Percentiles rank a stretch among this genome's conserved stretches.
Conservation (phyloP, 2,797 vertebrate species). For the Psittacula echo region DNA sequence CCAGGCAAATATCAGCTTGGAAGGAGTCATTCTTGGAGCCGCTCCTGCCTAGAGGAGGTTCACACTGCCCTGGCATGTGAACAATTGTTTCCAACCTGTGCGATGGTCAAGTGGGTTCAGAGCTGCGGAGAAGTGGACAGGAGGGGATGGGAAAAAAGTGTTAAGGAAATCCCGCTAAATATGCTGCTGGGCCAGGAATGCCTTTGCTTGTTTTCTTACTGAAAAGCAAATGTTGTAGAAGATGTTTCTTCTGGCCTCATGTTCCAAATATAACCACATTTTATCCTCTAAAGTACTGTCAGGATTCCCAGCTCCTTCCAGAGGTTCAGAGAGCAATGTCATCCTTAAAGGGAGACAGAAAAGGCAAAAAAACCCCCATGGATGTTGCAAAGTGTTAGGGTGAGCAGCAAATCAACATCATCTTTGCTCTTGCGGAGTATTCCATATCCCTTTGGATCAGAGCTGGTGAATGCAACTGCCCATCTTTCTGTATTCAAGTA, state of each 20-base stretch:
- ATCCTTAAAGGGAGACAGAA: background rate
- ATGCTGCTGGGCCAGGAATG: background rate
- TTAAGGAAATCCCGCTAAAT: conserved; percentile 19
- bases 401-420: background rate
- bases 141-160: background rate
- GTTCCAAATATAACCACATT: background rate
- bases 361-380: background rate
- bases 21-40: background rate
- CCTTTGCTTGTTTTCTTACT: background rate
- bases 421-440: background rate
- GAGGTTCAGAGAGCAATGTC: background rate
- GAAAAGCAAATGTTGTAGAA: conserved; percentile 9
- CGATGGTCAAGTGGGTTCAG: background rate
- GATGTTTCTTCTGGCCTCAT: background rate
- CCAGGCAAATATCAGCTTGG: background rate
- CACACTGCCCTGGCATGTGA: background rate
- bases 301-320: background rate
- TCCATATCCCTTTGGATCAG: background rate
- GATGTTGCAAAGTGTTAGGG: background rate
- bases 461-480: background rate
- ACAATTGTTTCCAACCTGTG: background rate
- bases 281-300: background rate
- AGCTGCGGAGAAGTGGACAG: background rate
- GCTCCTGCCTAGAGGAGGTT: background rate
- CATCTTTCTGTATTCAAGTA: background rate